Evolutionary conservation across 2,888 invertebrate genomes (phyloP).

Genomic region (Emmelina monodactyla): DNA sequence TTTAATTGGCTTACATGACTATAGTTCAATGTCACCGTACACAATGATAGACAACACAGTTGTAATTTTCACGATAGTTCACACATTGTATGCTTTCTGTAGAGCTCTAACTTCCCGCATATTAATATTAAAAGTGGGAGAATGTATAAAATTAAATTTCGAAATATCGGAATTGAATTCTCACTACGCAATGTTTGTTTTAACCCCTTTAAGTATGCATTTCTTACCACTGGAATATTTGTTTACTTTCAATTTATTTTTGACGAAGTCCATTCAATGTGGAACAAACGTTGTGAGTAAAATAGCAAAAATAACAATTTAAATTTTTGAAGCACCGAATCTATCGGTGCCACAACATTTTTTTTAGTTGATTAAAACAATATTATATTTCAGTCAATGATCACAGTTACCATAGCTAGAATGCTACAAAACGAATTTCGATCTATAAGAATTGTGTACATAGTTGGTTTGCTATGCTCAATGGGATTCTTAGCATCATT

Average conservation of each 20-base stretch:
- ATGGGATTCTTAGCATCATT: conserved; percentile 29
- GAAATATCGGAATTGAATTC: too few species aligned
- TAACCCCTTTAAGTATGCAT: too few species aligned
- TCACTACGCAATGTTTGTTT: too few species aligned
- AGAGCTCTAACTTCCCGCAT: conserved; percentile 33
- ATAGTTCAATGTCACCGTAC: conserved; percentile 31
- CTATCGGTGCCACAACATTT: too few species aligned
- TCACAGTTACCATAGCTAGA: conserved; percentile 32
- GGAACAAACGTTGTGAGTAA: too few species aligned
- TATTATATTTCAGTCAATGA: conserved; percentile 29
- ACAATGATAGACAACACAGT: conserved; percentile 42
- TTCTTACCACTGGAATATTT: too few species aligned
- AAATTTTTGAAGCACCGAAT: too few species aligned
- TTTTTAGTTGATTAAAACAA: too few species aligned
- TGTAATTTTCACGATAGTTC: conserved; percentile 28
- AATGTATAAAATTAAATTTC: too few species aligned
- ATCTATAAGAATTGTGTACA: conserved; percentile 35
- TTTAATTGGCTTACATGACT: conserved; percentile 37
- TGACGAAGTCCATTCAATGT: too few species aligned
- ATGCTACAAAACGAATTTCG: conserved; percentile 34
- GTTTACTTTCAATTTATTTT: too few species aligned
- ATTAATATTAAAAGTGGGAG: conserved; percentile 27
- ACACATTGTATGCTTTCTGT: conserved; percentile 26
- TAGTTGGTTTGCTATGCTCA: conserved; percentile 36
- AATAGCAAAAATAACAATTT: too few species aligned